A percentile compares a stretch with the other conserved stretches of the same genome.
phyloP scores from a whole-genome alignment of 2,797 vertebrate species.

The Myiotriccus ornatus region DNA sequence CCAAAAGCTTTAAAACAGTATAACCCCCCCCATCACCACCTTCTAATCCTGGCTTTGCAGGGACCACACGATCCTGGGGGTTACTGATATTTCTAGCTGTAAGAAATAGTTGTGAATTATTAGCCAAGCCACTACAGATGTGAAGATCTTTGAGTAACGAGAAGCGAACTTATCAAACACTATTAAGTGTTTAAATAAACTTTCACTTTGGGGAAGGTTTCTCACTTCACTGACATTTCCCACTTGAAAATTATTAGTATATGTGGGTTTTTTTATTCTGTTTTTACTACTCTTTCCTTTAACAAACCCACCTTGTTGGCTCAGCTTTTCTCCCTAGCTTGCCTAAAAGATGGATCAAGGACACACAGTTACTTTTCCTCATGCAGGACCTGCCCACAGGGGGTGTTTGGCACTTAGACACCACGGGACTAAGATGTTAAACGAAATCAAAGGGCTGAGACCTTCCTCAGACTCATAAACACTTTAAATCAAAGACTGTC shows the following conservation, averaged over 20 bases:
- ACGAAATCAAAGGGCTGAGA: not conserved
- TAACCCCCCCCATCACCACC: rapidly evolving
- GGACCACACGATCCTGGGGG: not conserved
- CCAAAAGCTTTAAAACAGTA: not conserved
- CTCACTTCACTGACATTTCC: not conserved
- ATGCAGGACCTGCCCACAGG: not conserved
- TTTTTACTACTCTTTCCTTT: not conserved
- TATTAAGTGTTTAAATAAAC: not conserved
- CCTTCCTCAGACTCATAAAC: not conserved
- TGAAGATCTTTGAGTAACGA: not conserved
- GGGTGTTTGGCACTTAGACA: not conserved
- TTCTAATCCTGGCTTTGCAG: not conserved
- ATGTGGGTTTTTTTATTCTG: not conserved
- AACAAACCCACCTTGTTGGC: not conserved
- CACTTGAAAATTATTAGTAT: not conserved
- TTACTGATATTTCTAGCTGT: not conserved
- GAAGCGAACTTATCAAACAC: not conserved
- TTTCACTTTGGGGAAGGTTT: not conserved
- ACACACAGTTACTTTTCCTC: not conserved
- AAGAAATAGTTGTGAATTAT: not conserved
- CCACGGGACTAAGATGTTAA: not conserved
- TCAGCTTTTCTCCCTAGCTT: not conserved
- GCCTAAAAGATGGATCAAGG: not conserved
- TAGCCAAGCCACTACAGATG: not conserved
- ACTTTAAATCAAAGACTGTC: not conserved